A percentile compares a stretch with the other conserved stretches of the same genome.
Conservation (phyloP, 1,140 invertebrate genomes). For the Laupala kohalensis region DNA sequence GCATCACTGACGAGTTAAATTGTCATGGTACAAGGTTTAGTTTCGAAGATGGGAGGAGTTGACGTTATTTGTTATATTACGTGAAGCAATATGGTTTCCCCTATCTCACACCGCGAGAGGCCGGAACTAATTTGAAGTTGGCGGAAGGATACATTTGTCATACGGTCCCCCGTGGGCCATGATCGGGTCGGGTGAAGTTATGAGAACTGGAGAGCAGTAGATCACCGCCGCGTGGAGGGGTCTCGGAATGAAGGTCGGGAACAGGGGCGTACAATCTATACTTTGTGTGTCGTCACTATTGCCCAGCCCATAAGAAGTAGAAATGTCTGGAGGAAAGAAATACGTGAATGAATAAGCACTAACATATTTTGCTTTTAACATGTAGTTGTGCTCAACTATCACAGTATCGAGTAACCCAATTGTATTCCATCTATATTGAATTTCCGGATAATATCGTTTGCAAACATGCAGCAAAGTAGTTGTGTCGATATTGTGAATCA, state of each 20-base stretch:
- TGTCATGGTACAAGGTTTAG: neutral
- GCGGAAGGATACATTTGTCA: conserved; percentile 34
- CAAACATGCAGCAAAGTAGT: too few species aligned
- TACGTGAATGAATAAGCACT: too few species aligned
- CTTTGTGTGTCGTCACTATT: too few species aligned
- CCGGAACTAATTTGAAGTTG: conserved; percentile 24
- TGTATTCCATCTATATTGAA: too few species aligned
- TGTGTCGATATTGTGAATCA: too few species aligned
- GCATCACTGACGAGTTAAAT: neutral
- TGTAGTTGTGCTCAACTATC: too few species aligned
- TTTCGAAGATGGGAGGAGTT: conserved; percentile 16
- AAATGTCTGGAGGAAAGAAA: too few species aligned
- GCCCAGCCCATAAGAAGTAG: too few species aligned
- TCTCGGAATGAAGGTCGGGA: neutral
- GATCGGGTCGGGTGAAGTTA: conserved; percentile 34
- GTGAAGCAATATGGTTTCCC: conserved; percentile 24
- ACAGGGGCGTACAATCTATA: neutral
- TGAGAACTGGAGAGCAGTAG: conserved; percentile 29
- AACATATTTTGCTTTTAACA: too few species aligned
- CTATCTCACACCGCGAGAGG: conserved; percentile 15
- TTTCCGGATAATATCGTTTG: too few species aligned
- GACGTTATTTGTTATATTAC: conserved; percentile 28
- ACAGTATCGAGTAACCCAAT: too few species aligned
- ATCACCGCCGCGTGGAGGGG: conserved; percentile 18
- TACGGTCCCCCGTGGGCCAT: conserved; percentile 31